Evolutionary conservation across 2,888 invertebrate genomes (phyloP).

Genomic region (Drosophila lutescens): DNA sequence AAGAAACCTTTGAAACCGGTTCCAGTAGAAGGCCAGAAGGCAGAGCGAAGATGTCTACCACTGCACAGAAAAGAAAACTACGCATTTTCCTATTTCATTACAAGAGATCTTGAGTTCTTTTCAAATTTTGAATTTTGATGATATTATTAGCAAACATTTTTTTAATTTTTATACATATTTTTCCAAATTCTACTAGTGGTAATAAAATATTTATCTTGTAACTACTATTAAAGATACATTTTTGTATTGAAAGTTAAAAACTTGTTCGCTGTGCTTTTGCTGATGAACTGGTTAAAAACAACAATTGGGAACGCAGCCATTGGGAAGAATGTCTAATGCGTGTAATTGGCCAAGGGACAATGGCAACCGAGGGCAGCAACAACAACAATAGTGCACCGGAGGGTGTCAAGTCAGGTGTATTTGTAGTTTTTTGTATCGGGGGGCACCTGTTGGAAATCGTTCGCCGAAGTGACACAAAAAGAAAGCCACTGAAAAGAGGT

Average conservation of each 20-base stretch:
- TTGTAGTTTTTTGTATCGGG: constrained; percentile 18
- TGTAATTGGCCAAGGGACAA: constrained; percentile 60
- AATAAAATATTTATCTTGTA: too few species aligned
- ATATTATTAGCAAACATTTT: too few species aligned
- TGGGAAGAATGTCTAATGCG: constrained; percentile 55
- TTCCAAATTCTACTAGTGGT: too few species aligned
- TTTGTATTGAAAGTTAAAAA: constrained; percentile 9
- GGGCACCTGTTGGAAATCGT: constrained; percentile 55
- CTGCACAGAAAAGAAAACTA: constrained; percentile 29
- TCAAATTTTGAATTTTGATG: too few species aligned
- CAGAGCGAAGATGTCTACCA: constrained; percentile 39
- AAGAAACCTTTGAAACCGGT: constrained; percentile 73
- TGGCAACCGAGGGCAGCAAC: constrained; percentile 2
- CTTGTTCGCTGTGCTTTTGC: constrained; percentile 4
- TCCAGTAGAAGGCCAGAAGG: constrained; percentile 68
- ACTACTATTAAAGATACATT: neutral
- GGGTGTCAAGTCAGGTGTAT: constrained; percentile 50
- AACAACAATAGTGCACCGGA: constrained; percentile 43
- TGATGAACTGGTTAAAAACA: constrained; percentile 45
- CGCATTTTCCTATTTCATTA: neutral
- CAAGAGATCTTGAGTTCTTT: too few species aligned
- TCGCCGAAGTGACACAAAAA: constrained; percentile 71
- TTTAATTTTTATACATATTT: too few species aligned
- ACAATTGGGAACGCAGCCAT: constrained; percentile 46
- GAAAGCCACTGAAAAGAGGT: constrained; percentile 61